A percentile compares a stretch with the other conserved stretches of the same genome.
Evolutionary conservation across 1,140 invertebrate species (phyloP).

Genomic region (Pogonus chalceus): DNA sequence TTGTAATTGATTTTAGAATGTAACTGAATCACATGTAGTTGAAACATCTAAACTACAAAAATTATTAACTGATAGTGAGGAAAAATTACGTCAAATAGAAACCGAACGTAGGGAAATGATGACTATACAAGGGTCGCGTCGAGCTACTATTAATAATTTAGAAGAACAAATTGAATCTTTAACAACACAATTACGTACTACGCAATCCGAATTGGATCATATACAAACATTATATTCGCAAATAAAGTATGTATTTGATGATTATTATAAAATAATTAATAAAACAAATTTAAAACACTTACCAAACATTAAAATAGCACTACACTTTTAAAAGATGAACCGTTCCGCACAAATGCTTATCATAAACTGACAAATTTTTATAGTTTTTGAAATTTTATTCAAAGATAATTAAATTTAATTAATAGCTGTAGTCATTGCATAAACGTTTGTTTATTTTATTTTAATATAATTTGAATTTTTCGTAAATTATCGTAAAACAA

Average conservation of each 20-base stretch:
- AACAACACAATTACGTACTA: slow-evolving; percentile 23
- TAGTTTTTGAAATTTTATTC: too few species aligned
- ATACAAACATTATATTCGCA: slow-evolving; percentile 27
- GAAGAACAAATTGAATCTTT: slow-evolving; percentile 27
- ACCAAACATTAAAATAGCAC: too few species aligned
- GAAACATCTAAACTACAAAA: slow-evolving; percentile 13
- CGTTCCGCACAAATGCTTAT: too few species aligned
- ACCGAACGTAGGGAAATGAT: slow-evolving; percentile 28
- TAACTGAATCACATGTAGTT: slow-evolving; percentile 8
- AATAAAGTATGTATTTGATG: slow-evolving; percentile 25
- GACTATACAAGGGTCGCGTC: slow-evolving; percentile 23
- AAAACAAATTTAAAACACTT: too few species aligned
- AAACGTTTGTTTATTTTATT: too few species aligned
- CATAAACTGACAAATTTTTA: too few species aligned
- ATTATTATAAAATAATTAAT: too few species aligned
- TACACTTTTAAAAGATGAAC: too few species aligned
- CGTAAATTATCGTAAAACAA: too few species aligned
- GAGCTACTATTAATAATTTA: slow-evolving; percentile 26
- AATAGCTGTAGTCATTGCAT: too few species aligned
- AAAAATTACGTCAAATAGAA: slow-evolving; percentile 28
- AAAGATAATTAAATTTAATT: too few species aligned
- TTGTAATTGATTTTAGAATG: slow-evolving; percentile 17
- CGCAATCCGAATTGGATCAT: slow-evolving; percentile 26
- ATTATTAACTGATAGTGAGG: slow-evolving; percentile 23
- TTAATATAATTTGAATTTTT: too few species aligned